Percentiles rank a stretch among this genome's conserved stretches.
phyloP scores from a whole-genome alignment of 2,888 invertebrate species.

The Dasypolia templi region DNA sequence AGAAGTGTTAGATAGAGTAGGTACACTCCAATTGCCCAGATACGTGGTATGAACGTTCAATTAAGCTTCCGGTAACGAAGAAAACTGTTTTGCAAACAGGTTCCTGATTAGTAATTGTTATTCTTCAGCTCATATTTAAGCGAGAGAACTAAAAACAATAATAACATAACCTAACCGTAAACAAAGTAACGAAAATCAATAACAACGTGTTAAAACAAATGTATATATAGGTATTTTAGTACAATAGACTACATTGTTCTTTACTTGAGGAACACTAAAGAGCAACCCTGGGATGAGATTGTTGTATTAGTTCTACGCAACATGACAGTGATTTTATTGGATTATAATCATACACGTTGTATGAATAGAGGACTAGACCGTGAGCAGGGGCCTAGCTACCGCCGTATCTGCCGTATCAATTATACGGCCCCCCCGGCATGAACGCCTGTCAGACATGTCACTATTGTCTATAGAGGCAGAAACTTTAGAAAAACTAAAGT shows the following conservation, averaged over 20 bases:
- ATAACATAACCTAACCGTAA: neutral
- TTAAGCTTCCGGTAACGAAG: neutral
- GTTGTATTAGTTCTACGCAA: neutral
- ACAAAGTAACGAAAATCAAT: conserved; percentile 13
- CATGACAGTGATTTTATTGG: conserved; percentile 13
- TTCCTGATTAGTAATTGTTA: neutral
- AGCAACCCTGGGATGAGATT: conserved; percentile 10
- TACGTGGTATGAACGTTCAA: neutral
- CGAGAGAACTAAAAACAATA: neutral
- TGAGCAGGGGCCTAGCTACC: too few species aligned
- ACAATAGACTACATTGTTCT: neutral
- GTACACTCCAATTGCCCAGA: neutral
- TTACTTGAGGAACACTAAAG: neutral
- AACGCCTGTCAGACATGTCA: too few species aligned
- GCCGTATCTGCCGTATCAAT: too few species aligned
- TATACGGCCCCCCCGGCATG: too few species aligned
- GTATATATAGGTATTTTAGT: neutral
- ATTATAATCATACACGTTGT: neutral
- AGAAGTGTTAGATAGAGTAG: neutral
- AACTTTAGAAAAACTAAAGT: too few species aligned
- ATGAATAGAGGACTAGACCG: neutral
- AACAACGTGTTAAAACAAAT: neutral
- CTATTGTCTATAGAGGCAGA: too few species aligned
- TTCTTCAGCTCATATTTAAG: neutral
- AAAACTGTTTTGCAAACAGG: neutral